These are phyloP conservation scores for Rhynchonema sp. DNA, from an alignment of 2,888 invertebrate species.

Conservation along the genomic window DNA sequence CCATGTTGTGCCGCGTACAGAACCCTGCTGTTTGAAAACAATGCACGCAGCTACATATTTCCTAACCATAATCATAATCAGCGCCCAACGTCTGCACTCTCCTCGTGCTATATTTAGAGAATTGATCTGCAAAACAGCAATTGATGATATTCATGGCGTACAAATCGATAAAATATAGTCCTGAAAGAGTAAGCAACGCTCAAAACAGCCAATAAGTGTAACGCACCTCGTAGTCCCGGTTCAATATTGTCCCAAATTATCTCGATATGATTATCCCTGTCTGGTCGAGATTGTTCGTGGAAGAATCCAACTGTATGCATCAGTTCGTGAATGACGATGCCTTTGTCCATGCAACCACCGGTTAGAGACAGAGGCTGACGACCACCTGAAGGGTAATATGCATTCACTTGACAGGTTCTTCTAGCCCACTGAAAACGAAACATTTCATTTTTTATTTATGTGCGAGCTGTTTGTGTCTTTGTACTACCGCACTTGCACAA, in stretches of 20 bases:
- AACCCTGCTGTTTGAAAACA: too few relatives aligned
- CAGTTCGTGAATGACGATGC: conserved; percentile 22
- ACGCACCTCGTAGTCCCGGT: conserved; percentile 20
- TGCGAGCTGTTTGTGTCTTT: too few relatives aligned
- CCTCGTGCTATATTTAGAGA: conserved; percentile 23
- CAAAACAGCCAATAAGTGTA: too few relatives aligned
- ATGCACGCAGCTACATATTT: too few relatives aligned
- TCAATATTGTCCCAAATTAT: conserved; percentile 25
- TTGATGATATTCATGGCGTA: too few relatives aligned
- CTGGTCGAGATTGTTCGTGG: conserved; percentile 18
- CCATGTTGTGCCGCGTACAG: too few relatives aligned
- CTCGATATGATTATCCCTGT: conserved; percentile 19
- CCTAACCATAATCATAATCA: conserved; percentile 19
- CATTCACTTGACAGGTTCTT: too few relatives aligned
- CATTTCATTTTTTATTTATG: too few relatives aligned
- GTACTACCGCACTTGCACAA: too few relatives aligned
- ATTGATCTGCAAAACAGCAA: conserved; percentile 5
- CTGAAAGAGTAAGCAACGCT: too few relatives aligned
- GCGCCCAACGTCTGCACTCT: conserved; percentile 23
- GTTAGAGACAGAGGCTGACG: conserved; percentile 21
- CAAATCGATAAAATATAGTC: too few relatives aligned
- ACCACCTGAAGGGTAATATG: conserved; percentile 16
- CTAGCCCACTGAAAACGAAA: too few relatives aligned
- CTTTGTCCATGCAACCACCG: conserved; percentile 25
- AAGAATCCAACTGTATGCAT: conserved; percentile 26